Evolutionary conservation across 2,888 invertebrate genomes (phyloP).

Genomic region (Campoletis raptor): DNA sequence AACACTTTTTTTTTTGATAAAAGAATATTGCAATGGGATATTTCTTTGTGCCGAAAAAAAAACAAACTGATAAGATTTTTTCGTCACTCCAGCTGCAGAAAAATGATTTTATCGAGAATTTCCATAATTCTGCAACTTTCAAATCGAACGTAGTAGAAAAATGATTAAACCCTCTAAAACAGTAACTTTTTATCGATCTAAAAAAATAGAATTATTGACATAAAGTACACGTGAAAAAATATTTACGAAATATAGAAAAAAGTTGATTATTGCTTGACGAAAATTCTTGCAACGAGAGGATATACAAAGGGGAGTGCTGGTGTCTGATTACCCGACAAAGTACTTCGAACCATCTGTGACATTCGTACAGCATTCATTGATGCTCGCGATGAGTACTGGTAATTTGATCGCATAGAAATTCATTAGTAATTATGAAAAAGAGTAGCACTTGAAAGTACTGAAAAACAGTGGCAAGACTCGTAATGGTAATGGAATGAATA

Average conservation of each 20-base stretch:
- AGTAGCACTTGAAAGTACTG: conserved; percentile 6
- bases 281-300: neutral
- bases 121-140: neutral
- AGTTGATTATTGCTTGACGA: neutral
- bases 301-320: neutral
- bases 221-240: no score
- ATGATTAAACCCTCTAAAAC: neutral
- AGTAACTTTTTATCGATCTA: neutral
- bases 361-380: conserved; percentile 5
- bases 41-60: neutral
- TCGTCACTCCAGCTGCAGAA: neutral
- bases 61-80: neutral
- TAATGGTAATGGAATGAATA: neutral
- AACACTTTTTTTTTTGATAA: neutral
- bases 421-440: neutral
- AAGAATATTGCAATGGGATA: neutral
- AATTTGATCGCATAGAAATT: neutral
- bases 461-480: neutral
- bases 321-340: neutral
- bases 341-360: neutral
- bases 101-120: neutral
- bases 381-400: neutral
- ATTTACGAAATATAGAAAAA: neutral
- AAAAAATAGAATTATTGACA: neutral
- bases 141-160: neutral